Evolutionary conservation across 2,888 invertebrate species (phyloP).

Genomic region (Pseudeuparius sepicola): DNA sequence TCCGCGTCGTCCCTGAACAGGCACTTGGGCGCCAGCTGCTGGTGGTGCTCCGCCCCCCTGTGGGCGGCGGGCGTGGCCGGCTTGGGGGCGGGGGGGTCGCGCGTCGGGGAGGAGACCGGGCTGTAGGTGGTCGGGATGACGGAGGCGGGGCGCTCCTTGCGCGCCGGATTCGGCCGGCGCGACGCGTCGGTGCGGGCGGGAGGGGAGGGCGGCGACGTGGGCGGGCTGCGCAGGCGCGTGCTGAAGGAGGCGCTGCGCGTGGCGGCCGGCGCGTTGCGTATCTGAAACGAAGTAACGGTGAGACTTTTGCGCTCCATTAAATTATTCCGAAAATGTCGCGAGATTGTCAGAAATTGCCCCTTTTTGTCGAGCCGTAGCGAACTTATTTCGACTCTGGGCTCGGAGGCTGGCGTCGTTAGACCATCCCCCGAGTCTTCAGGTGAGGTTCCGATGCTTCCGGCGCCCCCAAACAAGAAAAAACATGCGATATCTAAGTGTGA

Average conservation of each 20-base stretch:
- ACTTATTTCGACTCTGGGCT: too few species aligned
- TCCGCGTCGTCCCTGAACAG: conserved; percentile 31
- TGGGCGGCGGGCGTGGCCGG: conserved; percentile 7
- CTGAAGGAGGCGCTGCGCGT: conserved; percentile 50
- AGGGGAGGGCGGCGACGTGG: conserved; percentile 41
- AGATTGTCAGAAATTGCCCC: too few species aligned
- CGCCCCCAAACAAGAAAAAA: too few species aligned
- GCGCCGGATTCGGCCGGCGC: conserved; percentile 31
- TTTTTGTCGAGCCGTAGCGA: too few species aligned
- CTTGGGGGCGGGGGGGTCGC: conserved; percentile 9
- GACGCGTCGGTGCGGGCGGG: conserved; percentile 38
- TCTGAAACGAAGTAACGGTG: conserved; percentile 7
- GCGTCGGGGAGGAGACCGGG: conserved; percentile 10
- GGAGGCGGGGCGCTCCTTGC: conserved; percentile 37
- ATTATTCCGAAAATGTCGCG: too few species aligned
- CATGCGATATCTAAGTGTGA: too few species aligned
- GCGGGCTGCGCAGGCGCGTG: conserved; percentile 37
- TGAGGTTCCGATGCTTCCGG: too few species aligned
- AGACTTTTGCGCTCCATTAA: too few species aligned
- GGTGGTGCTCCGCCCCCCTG: conserved; percentile 9
- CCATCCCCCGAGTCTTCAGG: too few species aligned
- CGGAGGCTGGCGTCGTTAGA: too few species aligned
- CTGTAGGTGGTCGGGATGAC: conserved; percentile 30
- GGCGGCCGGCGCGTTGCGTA: conserved; percentile 28
- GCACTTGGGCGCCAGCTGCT: conserved; percentile 24